Conservation (phyloP, 2,888 invertebrate species). For the Athrips mouffetella region DNA sequence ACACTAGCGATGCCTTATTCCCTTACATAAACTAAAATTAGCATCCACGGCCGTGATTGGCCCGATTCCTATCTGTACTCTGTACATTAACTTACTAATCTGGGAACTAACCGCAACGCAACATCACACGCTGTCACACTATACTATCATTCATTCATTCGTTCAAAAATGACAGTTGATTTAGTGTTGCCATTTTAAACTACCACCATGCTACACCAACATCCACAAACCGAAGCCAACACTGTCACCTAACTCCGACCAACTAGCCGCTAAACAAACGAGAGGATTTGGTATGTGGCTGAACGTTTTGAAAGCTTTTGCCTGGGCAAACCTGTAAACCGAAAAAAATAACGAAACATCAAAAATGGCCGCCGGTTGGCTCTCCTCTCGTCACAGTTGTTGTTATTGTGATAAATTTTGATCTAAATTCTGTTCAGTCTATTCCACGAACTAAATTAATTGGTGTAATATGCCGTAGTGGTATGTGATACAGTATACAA, state of each 20-base stretch:
- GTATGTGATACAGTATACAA: slow-evolving; percentile 44
- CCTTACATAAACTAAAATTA: too few relatives aligned
- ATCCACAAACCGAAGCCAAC: too few relatives aligned
- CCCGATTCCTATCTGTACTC: too few relatives aligned
- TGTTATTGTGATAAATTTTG: slow-evolving; percentile 48
- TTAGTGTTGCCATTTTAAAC: neutral
- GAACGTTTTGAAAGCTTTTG: neutral
- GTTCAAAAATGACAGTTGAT: neutral
- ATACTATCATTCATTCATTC: too few relatives aligned
- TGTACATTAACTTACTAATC: too few relatives aligned
- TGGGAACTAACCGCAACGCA: neutral
- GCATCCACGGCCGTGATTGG: too few relatives aligned
- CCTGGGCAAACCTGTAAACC: neutral
- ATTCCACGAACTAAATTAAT: slow-evolving; percentile 32
- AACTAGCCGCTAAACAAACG: too few relatives aligned
- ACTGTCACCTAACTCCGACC: too few relatives aligned
- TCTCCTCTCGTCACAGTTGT: slow-evolving; percentile 46
- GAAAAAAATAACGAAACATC: slow-evolving; percentile 44
- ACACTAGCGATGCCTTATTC: too few relatives aligned
- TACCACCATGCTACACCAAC: too few relatives aligned
- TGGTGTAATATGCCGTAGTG: slow-evolving; percentile 64
- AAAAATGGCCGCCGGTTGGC: slow-evolving; percentile 67
- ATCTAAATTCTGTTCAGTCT: slow-evolving; percentile 32
- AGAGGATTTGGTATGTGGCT: too few relatives aligned
- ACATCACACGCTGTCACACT: neutral